phyloP scores from a whole-genome alignment of 2,797 vertebrate species.

The Limosa lapponica region DNA sequence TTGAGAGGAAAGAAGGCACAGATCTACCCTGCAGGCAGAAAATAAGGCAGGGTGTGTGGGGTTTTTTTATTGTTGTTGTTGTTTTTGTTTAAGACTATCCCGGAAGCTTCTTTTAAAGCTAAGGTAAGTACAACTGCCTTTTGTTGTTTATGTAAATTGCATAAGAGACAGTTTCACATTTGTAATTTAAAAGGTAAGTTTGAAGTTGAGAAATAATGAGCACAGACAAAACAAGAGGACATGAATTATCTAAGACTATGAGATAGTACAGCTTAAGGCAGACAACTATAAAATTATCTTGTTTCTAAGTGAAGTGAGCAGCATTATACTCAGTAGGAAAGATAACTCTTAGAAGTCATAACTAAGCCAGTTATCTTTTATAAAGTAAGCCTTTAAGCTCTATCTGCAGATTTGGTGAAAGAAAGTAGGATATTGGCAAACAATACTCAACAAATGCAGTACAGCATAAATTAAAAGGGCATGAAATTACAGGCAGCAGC shows the following conservation, averaged over 20 bases:
- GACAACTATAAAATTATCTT: conserved; percentile 56
- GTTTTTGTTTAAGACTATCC: not conserved
- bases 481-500: not conserved
- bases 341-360: not conserved
- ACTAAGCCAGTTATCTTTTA: not conserved
- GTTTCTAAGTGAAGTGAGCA: conserved; percentile 56
- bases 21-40: not conserved
- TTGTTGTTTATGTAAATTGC: conserved; percentile 41
- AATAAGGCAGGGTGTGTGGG: not conserved
- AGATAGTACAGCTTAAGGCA: conserved; percentile 49
- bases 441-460: not conserved
- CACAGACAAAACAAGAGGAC: not conserved
- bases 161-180: not conserved
- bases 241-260: conserved; percentile 21
- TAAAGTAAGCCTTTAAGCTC: not conserved
- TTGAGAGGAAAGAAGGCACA: not conserved
- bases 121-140: not conserved
- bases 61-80: not conserved
- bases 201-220: conserved; percentile 36
- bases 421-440: not conserved
- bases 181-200: conserved; percentile 24
- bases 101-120: not conserved
- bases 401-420: not conserved
- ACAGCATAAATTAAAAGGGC: not conserved
- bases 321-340: not conserved